Evolutionary conservation across 2,113 vertebrate genomes (phyloP).

Genomic region (Elephantulus edwardii): DNA sequence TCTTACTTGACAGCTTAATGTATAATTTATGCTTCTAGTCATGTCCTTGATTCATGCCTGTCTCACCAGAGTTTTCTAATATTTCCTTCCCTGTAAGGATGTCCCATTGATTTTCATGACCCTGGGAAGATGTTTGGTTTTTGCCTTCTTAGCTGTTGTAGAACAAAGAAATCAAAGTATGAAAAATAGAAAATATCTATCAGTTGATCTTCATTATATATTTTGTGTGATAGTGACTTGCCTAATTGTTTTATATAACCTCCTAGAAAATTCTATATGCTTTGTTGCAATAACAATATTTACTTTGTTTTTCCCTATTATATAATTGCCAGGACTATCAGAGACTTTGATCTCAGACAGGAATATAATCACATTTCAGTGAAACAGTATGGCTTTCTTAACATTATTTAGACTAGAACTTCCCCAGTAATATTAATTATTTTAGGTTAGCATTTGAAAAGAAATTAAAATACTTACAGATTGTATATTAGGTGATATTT

Average conservation of each 20-base stretch:
- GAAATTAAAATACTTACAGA: background rate
- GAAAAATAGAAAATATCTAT: background rate
- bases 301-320: background rate
- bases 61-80: background rate
- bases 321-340: background rate
- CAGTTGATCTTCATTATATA: background rate
- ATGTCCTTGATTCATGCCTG: background rate
- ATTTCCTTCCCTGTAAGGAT: background rate
- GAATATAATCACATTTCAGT: background rate
- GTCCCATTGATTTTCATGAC: background rate
- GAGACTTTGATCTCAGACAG: background rate
- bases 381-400: background rate
- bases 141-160: background rate
- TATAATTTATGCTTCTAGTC: background rate
- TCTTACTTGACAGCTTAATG: slow-evolving; percentile 14
- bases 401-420: background rate
- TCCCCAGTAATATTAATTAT: background rate
- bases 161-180: background rate
- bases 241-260: background rate
- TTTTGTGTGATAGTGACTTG: background rate
- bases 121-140: background rate
- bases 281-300: background rate
- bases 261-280: background rate
- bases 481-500: background rate
- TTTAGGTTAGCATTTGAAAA: background rate